Evolutionary conservation across 1,140 invertebrate genomes (phyloP).

Genomic region (Eufriesea mexicana): DNA sequence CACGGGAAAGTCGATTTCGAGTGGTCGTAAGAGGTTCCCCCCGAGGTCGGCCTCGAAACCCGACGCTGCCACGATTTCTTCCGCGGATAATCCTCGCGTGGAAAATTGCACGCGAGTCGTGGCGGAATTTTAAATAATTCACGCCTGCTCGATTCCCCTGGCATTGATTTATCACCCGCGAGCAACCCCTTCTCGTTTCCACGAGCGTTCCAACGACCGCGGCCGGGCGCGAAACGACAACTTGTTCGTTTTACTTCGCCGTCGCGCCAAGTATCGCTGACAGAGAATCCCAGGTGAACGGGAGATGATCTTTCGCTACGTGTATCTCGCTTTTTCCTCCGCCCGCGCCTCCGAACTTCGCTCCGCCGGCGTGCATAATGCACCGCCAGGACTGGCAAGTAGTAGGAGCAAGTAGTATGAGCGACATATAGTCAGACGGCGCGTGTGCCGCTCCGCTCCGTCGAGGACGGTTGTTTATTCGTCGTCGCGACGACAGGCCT

Average conservation of each 20-base stretch:
- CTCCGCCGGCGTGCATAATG: conserved; percentile 30
- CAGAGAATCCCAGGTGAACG: background rate
- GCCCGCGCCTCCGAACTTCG: conserved; percentile 8
- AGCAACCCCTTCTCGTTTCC: too few relatives aligned
- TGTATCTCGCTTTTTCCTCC: background rate
- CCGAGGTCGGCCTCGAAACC: too few relatives aligned
- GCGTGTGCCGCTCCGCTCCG: conserved; percentile 30
- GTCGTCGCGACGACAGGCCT: conserved; percentile 18
- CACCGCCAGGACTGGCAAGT: conserved; percentile 14
- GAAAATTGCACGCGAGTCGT: background rate
- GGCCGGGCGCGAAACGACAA: too few relatives aligned
- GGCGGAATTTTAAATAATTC: too few relatives aligned
- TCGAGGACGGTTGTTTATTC: conserved; percentile 56
- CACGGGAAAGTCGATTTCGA: background rate
- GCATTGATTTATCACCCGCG: too few relatives aligned
- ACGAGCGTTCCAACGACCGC: too few relatives aligned
- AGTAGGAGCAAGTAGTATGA: conserved; percentile 47
- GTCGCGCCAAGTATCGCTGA: background rate
- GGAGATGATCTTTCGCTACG: background rate
- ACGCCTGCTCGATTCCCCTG: too few relatives aligned
- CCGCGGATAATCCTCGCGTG: too few relatives aligned
- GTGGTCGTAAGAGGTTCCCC: background rate
- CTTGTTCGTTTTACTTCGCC: background rate
- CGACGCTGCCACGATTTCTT: too few relatives aligned
- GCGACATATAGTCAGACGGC: conserved; percentile 27